Percentiles rank a stretch among this genome's conserved stretches.
Conservation (phyloP, 2,113 vertebrate genomes). For the Ardeotis arabs region DNA sequence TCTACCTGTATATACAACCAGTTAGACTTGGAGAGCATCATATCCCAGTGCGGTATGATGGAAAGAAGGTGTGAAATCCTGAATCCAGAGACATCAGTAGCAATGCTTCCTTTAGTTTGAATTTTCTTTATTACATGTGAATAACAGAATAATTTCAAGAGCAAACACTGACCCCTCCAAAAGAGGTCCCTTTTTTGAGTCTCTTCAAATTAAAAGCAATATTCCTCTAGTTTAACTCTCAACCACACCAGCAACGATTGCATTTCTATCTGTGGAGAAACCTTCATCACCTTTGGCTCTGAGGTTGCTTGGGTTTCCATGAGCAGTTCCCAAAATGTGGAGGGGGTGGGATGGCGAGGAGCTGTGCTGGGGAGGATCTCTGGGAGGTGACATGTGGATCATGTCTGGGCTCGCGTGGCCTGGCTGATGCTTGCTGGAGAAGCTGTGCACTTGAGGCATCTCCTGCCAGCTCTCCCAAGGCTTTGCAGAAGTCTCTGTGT, state of each 20-base stretch:
- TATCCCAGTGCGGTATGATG: background rate
- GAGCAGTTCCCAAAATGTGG: fast-evolving
- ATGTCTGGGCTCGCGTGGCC: fast-evolving
- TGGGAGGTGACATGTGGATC: fast-evolving
- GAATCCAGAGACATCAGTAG: background rate
- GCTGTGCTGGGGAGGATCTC: background rate
- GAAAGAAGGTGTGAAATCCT: background rate
- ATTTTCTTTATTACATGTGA: background rate
- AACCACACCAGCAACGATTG: background rate
- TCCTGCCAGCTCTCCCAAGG: background rate
- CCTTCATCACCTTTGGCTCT: background rate
- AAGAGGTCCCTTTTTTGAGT: background rate
- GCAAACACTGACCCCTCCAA: background rate
- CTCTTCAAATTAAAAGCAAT: fast-evolving
- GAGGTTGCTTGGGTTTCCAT: background rate
- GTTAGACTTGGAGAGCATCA: background rate
- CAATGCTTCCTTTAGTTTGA: background rate
- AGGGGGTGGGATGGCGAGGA: background rate
- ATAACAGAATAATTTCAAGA: background rate
- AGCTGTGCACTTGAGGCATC: background rate
- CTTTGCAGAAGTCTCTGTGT: background rate
- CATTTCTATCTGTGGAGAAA: background rate
- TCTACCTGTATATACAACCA: background rate
- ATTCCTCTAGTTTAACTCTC: background rate
- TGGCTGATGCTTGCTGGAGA: background rate